Evolutionary conservation across 2,113 vertebrate genomes (phyloP).

Genomic region (Catharus fuscescens): DNA sequence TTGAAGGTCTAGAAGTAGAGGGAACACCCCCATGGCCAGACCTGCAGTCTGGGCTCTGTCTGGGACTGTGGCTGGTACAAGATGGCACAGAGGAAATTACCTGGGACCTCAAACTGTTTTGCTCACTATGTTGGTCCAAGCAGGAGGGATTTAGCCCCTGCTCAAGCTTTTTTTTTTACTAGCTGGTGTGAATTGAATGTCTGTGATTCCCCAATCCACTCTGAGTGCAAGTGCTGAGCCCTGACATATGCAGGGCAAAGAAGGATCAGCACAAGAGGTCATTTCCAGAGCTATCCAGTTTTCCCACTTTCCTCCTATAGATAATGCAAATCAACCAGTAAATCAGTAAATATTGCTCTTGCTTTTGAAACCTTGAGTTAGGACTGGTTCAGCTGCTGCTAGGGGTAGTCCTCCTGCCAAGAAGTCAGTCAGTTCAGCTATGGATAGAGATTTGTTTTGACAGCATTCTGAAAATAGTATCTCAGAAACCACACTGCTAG

Average conservation of each 20-base stretch:
- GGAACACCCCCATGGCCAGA: not conserved
- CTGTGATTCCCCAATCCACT: not conserved
- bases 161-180: not conserved
- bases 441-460: conserved; percentile 47
- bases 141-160: not conserved
- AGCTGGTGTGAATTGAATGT: not conserved
- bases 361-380: not conserved
- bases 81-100: not conserved
- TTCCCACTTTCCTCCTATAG: not conserved
- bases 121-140: not conserved
- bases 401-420: conserved; percentile 1
- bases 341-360: not conserved
- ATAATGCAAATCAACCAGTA: not conserved
- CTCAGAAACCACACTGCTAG: conserved; percentile 17
- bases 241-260: not conserved
- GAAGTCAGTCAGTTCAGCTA: conserved; percentile 15
- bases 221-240: not conserved
- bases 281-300: not conserved
- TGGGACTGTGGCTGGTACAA: not conserved
- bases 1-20: not conserved
- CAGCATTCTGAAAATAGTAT: conserved; percentile 41
- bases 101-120: not conserved
- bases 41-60: not conserved
- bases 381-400: not conserved
- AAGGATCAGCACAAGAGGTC: not conserved